phyloP scores from a whole-genome alignment of 1,140 invertebrate genomes.

The Drosophila yakuba region DNA sequence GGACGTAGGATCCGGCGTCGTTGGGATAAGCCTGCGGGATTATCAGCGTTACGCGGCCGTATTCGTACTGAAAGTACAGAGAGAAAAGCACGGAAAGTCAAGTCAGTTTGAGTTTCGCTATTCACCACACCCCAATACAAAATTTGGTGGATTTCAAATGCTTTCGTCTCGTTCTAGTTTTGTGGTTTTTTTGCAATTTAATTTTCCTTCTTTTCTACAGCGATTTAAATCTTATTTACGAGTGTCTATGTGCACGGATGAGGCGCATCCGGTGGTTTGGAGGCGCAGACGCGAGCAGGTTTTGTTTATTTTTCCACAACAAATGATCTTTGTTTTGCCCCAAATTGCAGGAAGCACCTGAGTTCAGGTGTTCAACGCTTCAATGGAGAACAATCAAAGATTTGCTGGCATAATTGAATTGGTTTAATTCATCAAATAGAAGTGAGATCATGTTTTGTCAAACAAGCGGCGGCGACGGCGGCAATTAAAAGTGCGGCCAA shows the following conservation, averaged over 20 bases:
- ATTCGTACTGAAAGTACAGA: conserved; percentile 86
- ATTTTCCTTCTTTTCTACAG: conserved; percentile 76
- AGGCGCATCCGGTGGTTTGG: conserved; percentile 37
- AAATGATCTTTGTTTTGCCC: conserved; percentile 62
- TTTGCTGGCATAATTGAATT: conserved; percentile 15
- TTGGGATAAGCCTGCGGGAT: conserved; percentile 90
- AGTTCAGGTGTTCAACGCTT: conserved; percentile 60
- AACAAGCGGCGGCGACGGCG: conserved; percentile 32
- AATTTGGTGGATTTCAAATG: conserved; percentile 58
- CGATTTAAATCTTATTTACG: conserved; percentile 74
- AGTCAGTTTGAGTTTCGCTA: conserved; percentile 22
- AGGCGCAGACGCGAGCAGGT: conserved; percentile 15
- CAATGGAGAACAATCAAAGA: conserved; percentile 35
- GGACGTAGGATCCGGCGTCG: conserved; percentile 89
- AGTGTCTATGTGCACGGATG: conserved; percentile 62
- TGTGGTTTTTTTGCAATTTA: conserved; percentile 71
- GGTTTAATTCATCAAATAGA: conserved; percentile 24
- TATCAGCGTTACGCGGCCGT: conserved; percentile 87
- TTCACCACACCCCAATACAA: conserved; percentile 43
- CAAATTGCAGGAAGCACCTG: conserved; percentile 73
- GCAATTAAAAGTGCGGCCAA: conserved; percentile 67
- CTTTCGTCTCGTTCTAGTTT: conserved; percentile 44
- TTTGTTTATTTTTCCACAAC: conserved; percentile 64
- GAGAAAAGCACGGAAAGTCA: conserved; percentile 66
- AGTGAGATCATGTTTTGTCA: conserved; percentile 79